Percentiles rank a stretch among this genome's conserved stretches.
Evolutionary conservation across 92 coral and sea anemone species (phyloP).

Genomic region (Paragorgia papillata): DNA sequence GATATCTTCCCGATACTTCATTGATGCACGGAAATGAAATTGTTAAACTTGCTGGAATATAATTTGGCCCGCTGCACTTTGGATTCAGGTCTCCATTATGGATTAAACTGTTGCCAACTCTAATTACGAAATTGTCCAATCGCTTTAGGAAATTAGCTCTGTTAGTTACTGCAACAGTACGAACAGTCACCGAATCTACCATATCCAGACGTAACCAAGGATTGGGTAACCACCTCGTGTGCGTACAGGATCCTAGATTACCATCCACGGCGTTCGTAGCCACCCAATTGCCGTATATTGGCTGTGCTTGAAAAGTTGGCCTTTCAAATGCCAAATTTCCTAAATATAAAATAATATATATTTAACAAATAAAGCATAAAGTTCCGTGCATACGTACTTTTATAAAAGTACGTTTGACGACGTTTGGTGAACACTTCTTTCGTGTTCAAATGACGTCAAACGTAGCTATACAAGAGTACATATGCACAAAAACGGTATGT

Average conservation of each 20-base stretch:
- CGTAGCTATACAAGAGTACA: too few relatives aligned
- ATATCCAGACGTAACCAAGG: conserved; percentile 3
- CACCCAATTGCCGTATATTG: too few relatives aligned
- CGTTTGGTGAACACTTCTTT: too few relatives aligned
- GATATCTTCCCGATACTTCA: not conserved
- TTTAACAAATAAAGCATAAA: not conserved
- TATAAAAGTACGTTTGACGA: too few relatives aligned
- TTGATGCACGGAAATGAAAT: not conserved
- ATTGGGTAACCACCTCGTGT: not conserved
- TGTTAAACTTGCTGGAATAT: not conserved
- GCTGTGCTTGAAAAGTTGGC: not conserved
- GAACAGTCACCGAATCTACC: not conserved
- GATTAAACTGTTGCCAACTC: not conserved
- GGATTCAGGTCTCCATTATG: not conserved
- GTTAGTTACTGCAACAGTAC: conserved; percentile 11
- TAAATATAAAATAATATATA: not conserved
- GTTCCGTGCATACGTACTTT: too few relatives aligned
- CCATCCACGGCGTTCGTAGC: not conserved
- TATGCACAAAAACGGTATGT: too few relatives aligned
- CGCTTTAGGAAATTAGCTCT: too few relatives aligned
- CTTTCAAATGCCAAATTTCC: conserved; percentile 4
- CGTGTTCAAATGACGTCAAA: too few relatives aligned
- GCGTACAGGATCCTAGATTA: not conserved
- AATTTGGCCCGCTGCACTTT: not conserved
- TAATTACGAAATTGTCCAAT: not conserved